Evolutionary conservation across 2,888 invertebrate species (phyloP).

Genomic region (Protula sp.): DNA sequence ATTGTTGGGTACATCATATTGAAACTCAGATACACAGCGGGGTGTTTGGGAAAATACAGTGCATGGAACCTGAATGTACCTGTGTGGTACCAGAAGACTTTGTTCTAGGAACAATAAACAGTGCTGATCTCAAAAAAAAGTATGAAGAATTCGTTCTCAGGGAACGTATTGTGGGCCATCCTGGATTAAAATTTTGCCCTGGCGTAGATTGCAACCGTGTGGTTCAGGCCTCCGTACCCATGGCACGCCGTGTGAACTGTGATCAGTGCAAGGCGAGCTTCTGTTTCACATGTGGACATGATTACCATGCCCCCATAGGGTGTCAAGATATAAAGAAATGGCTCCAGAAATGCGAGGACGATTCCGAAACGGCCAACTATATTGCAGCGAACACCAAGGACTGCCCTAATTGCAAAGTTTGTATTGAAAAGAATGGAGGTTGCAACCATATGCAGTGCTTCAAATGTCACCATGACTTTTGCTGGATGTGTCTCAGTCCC

Average conservation of each 20-base stretch:
- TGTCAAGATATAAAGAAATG: background rate
- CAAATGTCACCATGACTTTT: slow-evolving; percentile 91
- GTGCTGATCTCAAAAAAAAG: background rate
- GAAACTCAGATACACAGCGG: background rate
- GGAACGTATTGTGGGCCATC: background rate
- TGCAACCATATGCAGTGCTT: slow-evolving; percentile 98
- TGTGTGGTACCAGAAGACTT: background rate
- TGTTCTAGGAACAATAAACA: background rate
- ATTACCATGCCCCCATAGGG: background rate
- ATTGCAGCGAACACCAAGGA: slow-evolving; percentile 24
- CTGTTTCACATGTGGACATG: background rate
- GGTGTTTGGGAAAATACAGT: background rate
- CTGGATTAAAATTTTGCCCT: background rate
- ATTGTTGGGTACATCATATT: background rate
- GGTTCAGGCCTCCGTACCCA: background rate
- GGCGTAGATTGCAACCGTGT: background rate
- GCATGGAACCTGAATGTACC: background rate
- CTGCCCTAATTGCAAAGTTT: slow-evolving; percentile 98
- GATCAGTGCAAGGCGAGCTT: background rate
- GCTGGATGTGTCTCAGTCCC: slow-evolving; percentile 96
- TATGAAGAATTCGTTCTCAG: background rate
- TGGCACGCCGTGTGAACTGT: background rate
- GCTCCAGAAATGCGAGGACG: background rate
- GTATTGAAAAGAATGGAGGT: slow-evolving; percentile 99
- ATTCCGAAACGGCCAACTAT: background rate